Conservation (phyloP, 2,113 vertebrate species). For the Corythornis cristatus region DNA sequence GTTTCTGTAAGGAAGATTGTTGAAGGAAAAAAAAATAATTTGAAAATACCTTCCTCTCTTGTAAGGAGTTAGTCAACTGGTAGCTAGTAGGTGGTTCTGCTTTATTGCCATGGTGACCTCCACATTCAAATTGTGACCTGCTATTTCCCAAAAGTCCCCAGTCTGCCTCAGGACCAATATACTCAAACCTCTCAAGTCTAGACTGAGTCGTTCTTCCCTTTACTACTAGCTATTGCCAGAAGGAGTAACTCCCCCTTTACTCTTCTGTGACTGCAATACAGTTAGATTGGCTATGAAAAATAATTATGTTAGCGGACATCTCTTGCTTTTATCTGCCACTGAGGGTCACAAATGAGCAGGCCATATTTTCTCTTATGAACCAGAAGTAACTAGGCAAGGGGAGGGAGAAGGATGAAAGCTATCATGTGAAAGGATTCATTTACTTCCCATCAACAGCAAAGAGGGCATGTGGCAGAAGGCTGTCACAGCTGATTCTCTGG, state of each 20-base stretch:
- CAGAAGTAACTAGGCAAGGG: background rate
- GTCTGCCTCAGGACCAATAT: background rate
- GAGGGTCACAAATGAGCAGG: background rate
- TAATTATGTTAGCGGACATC: background rate
- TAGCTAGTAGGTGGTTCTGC: background rate
- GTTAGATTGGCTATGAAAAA: background rate
- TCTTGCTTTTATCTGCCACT: background rate
- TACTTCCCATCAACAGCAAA: background rate
- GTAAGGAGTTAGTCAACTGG: background rate
- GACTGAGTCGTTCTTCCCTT: background rate
- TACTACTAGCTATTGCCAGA: background rate
- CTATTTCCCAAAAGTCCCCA: background rate
- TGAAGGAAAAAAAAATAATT: too few species aligned
- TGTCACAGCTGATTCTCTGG: background rate
- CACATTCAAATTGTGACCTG: accelerated
- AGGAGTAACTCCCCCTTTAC: background rate
- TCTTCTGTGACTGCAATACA: background rate
- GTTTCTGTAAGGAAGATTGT: background rate
- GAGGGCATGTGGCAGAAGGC: background rate
- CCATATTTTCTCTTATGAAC: background rate
- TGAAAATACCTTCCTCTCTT: background rate
- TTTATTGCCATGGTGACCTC: background rate
- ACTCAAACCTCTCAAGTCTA: background rate
- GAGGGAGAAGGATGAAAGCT: background rate
- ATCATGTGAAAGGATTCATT: background rate